phyloP scores from a whole-genome alignment of 2,888 invertebrate species.

The Halocaridina rubra region DNA sequence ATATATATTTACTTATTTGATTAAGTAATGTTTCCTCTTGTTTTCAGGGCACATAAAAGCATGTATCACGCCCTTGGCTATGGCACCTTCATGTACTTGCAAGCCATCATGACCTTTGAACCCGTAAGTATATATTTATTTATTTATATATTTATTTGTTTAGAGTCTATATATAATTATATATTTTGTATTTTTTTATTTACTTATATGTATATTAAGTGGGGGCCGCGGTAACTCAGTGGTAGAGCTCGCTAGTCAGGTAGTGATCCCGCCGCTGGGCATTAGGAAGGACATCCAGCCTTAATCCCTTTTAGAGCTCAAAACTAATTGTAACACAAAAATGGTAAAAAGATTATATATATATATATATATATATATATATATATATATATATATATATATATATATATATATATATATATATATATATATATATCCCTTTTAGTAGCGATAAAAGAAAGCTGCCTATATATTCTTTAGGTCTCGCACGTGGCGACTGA shows the following conservation, averaged over 20 bases:
- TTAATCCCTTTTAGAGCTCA: no score
- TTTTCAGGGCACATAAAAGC: constrained; percentile 79
- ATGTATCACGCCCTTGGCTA: constrained; percentile 93
- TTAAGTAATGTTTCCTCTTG: constrained; percentile 20
- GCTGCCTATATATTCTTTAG: no score
- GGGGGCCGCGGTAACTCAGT: no score
- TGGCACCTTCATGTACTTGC: constrained; percentile 88
- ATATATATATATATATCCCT: neutral
- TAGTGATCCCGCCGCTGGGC: no score
- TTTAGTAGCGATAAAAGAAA: no score
- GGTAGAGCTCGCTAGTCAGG: no score
- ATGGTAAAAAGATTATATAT: no score
- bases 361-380: neutral
- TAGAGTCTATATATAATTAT: neutral
- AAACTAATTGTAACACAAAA: no score
- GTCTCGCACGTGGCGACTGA: no score
- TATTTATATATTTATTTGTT: neutral
- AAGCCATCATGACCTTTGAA: constrained; percentile 94
- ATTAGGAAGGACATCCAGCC: no score
- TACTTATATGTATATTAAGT: neutral
- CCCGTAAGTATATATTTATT: constrained; percentile 72
- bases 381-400: neutral
- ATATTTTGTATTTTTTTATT: neutral
- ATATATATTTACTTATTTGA: neutral
- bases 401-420: neutral